Evolutionary conservation across 1,140 invertebrate species (phyloP).

Genomic region (Meloidogyne hapla): DNA sequence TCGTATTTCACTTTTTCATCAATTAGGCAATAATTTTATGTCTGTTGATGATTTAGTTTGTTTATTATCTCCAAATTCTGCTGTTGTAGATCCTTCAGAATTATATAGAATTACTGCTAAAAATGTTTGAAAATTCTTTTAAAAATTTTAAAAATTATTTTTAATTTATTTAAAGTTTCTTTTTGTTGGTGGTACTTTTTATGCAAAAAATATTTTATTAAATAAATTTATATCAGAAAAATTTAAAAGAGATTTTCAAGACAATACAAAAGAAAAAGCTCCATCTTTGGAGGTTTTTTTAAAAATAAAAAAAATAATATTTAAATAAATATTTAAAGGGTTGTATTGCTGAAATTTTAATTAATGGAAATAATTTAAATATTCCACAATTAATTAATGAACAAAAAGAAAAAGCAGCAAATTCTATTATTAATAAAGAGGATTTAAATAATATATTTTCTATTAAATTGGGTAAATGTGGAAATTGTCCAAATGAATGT

Average conservation of each 20-base stretch:
- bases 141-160: not conserved
- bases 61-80: conserved; percentile 25
- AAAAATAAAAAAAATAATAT: not conserved
- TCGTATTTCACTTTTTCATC: conserved; percentile 26
- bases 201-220: conserved; percentile 10
- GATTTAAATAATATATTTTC: conserved; percentile 12
- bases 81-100: conserved; percentile 26
- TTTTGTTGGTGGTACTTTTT: conserved; percentile 28
- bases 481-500: conserved; percentile 12
- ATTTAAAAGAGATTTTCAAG: conserved; percentile 26
- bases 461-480: conserved; percentile 12
- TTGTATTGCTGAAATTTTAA: conserved; percentile 21
- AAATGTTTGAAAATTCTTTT: conserved; percentile 18
- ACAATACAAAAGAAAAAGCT: conserved; percentile 28
- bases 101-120: conserved; percentile 24
- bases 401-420: conserved; percentile 12
- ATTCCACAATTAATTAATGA: conserved; percentile 11
- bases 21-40: conserved; percentile 24
- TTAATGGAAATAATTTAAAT: conserved; percentile 12
- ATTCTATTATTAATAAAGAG: not conserved
- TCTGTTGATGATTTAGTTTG: conserved; percentile 26
- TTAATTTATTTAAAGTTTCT: conserved; percentile 13
- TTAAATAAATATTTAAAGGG: conserved; percentile 1
- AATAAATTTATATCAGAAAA: conserved; percentile 15
- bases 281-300: conserved; percentile 22